Base-by-base conservation (phyloP, 2,797 vertebrate genomes). In the Notolabrus celidotus region DNA sequence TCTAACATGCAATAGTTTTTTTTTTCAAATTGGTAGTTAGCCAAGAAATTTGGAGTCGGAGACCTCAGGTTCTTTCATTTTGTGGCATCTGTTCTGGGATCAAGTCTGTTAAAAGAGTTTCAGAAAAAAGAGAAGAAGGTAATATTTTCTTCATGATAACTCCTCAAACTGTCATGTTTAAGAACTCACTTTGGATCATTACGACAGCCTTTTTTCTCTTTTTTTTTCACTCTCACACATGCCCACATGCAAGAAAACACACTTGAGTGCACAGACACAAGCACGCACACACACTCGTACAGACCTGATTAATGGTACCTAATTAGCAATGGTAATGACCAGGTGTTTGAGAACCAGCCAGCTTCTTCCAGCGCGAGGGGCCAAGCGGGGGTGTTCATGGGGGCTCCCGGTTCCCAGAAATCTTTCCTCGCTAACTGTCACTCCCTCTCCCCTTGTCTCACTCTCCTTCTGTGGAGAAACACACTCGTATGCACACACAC, bases 241-340 rank as follows among this genome's bases (percentile, higher is more conserved):
- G 38, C 36, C 6, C 29, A 16, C 59, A 65, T 52, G 33, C 67
- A 57, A 31, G 59, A 63, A 47, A 53, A 33, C 78, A 80, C 57
- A 66, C 63, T 57, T 2, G 15, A 47, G 59, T 50, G 41, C 55
- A 53, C 62, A 59, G 77, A 78, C 77, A 77, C 84, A 69, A 72
- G 68, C 84, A 58, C 53, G 42, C 53, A 52, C 61, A 60, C 83
- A 71, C 72, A 67, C 84, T 38, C 74, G 63, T 50, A 82, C 60
- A 74, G 92, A 94, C 94, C 96, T 99, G 97, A 99, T 98, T 98
- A 99, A 99, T 98, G 96, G 95, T 89, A 89, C 91, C 96, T 98
- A 98, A 99, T 99, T 99, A 99, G 97, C 97, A 98, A 97, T 99
- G 97, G 97, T 99, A 99, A 99, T 99, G 97, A 99, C 96, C 97